Base-by-base conservation (phyloP, 2,113 vertebrate species). In the Naja naja region DNA sequence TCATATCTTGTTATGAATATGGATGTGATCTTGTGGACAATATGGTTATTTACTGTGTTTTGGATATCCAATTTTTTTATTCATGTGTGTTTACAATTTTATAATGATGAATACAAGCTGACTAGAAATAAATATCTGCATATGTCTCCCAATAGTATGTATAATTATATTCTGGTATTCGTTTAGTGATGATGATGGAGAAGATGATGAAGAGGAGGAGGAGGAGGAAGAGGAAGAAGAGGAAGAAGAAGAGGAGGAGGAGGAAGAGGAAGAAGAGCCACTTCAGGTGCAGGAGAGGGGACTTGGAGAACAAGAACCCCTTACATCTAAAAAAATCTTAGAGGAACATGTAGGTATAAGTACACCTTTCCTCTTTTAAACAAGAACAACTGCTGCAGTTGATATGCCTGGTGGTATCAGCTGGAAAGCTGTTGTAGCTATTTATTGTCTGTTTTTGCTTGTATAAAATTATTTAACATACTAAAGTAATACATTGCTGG, bases 281-380 rank as follows among this genome's bases (percentile, higher is more conserved):
- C 94, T 97, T 4, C 97, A 97, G 12, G 58, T 95, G 7, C 95
- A 95, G 74, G 96, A 97, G 58, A 95, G 86, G 69, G 96, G 92
- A 47, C 95, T 93, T 0, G 97, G 91, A 87, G 97, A 97, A 23
- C 95, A 95, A 55, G 89, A 96, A 0, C 85, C 89, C 3, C 55
- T 96, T 3, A 97, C 97, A 16, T 89, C 97, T 1, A 95, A 96
- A 94, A 98, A 97, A 85, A 96, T 96, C 89, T 94, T 97, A 58
- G 96, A 96, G 18, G 94, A 97, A 0, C 96, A 96, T 88, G 96
- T 96, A 90, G 96, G 95, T 97, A 52, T 52, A 39, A 5, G 52
- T 30, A 53, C 5, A 69, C 90, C 30, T 25, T 85, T 11, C 56
- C 91, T 91, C 11, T 0, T 94, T 85, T 53, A 39, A 25, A 92